Evolutionary conservation across 2,888 invertebrate genomes (phyloP).

Genomic region (Quadroppia sp.): DNA sequence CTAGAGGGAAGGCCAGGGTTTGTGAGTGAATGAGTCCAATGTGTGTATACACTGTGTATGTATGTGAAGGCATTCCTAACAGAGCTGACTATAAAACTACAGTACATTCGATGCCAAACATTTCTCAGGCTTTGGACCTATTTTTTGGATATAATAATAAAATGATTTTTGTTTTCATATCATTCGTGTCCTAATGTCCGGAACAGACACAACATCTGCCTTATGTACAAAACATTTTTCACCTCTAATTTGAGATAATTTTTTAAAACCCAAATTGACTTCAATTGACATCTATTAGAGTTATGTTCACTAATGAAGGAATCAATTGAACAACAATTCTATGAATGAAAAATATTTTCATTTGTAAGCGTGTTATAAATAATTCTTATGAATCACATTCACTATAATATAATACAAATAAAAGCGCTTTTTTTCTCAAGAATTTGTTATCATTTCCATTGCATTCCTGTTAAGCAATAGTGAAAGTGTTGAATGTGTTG

Average conservation of each 20-base stretch:
- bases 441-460: no score
- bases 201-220: constrained; percentile 2
- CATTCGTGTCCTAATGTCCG: no score
- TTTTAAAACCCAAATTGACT: not conserved
- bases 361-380: no score
- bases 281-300: constrained; percentile 17
- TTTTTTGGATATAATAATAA: not conserved
- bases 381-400: no score
- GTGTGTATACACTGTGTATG: not conserved
- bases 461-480: no score
- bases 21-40: not conserved
- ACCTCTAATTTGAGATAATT: no score
- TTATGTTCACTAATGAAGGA: not conserved
- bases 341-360: not conserved
- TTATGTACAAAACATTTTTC: no score
- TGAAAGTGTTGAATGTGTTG: no score
- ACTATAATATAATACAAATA: no score
- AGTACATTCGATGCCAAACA: not conserved
- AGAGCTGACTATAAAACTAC: not conserved
- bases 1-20: not conserved
- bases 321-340: not conserved
- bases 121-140: not conserved
- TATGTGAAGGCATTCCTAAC: constrained; percentile 10
- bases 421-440: no score
- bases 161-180: no score